These are phyloP conservation scores for Pentalonia nigronervosa DNA, from an alignment of 1,140 invertebrate species.

Conservation along the genomic window DNA sequence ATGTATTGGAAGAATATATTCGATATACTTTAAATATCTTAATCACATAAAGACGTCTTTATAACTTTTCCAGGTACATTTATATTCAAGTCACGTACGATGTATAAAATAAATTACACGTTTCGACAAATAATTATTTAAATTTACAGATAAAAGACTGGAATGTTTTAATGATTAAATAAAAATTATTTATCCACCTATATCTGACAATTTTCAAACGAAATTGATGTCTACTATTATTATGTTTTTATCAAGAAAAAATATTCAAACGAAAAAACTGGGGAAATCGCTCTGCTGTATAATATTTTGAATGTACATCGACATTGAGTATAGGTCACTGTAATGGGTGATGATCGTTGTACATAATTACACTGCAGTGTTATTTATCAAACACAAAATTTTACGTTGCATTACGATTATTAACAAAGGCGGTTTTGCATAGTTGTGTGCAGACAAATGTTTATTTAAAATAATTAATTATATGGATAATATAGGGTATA, in stretches of 20 bases:
- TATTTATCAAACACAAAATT: neutral
- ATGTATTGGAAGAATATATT: neutral
- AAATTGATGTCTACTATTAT: neutral
- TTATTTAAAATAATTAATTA: neutral
- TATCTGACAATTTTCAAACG: neutral
- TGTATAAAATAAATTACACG: neutral
- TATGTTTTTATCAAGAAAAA: neutral
- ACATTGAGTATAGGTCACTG: neutral
- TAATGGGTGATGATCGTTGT: neutral
- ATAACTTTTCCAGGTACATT: neutral
- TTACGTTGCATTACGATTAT: neutral
- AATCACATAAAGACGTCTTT: neutral
- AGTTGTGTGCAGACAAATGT: neutral
- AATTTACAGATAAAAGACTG: neutral
- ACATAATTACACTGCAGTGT: neutral
- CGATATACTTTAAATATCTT: neutral
- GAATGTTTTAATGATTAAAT: neutral
- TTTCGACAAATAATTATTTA: constrained; percentile 15
- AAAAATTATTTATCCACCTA: neutral
- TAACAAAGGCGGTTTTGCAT: neutral
- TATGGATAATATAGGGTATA: neutral
- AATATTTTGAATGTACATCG: neutral
- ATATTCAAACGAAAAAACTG: neutral
- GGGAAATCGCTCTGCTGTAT: neutral
- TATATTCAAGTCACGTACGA: neutral